A percentile compares a stretch with the other conserved stretches of the same genome.
phyloP scores from a whole-genome alignment of 2,797 vertebrate species.

The Setipinna tenuifilis region DNA sequence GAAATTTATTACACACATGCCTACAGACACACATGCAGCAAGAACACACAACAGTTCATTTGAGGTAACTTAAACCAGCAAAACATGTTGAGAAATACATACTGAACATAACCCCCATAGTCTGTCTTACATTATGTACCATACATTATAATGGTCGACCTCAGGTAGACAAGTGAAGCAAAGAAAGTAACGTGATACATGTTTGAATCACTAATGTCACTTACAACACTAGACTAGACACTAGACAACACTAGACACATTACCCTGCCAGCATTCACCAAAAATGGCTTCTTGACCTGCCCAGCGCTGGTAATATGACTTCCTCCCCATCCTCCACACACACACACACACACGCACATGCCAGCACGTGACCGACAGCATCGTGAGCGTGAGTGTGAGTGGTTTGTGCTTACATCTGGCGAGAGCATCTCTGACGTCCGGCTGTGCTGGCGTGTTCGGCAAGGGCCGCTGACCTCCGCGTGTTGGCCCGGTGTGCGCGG shows the following conservation, averaged over 20 bases:
- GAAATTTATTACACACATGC: neutral
- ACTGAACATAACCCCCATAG: neutral
- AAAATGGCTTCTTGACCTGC: neutral
- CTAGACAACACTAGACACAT: neutral
- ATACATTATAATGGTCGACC: neutral
- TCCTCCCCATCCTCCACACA: no score
- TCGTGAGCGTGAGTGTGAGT: constrained; percentile 9
- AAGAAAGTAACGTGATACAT: neutral
- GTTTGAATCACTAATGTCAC: neutral
- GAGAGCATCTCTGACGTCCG: constrained; percentile 52
- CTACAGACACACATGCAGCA: neutral
- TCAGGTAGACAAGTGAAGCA: neutral
- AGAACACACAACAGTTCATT: neutral
- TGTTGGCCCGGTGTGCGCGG: constrained; percentile 36
- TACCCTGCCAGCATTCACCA: neutral
- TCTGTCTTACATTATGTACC: neutral
- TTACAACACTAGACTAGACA: neutral
- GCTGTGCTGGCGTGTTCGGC: constrained; percentile 37
- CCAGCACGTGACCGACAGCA: neutral
- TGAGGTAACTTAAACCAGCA: neutral
- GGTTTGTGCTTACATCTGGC: constrained; percentile 23
- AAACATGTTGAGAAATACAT: neutral
- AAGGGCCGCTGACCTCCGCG: constrained; percentile 54
- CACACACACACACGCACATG: no score
- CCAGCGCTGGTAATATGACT: no score